These are phyloP conservation scores for Todus mexicanus DNA, from an alignment of 2,797 vertebrate species.

Conservation along the genomic window DNA sequence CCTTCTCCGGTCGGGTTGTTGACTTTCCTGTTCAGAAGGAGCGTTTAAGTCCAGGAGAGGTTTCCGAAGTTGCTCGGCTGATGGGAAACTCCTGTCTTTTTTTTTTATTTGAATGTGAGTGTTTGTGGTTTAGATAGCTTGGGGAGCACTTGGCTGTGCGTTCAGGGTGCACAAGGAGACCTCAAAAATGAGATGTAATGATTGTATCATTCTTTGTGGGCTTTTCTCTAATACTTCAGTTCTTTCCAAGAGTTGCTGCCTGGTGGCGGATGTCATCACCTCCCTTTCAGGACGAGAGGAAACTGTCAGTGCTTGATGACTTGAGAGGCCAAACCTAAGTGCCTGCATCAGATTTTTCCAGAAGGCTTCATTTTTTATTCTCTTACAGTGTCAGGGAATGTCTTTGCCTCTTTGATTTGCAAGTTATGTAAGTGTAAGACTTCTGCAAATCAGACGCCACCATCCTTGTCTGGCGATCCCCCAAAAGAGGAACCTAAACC, in stretches of 20 bases:
- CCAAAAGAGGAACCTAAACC: constrained; percentile 13
- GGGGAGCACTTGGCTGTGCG: neutral
- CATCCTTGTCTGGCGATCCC: neutral
- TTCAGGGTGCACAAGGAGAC: neutral
- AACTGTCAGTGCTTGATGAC: neutral
- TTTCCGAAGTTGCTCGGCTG: neutral
- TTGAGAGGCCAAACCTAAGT: neutral
- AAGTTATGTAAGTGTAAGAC: neutral
- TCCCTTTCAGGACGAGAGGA: neutral
- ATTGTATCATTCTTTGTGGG: neutral
- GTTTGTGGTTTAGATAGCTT: neutral
- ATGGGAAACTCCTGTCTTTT: neutral
- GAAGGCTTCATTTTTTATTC: neutral
- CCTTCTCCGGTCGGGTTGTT: neutral
- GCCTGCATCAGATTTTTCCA: neutral
- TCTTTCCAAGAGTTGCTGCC: neutral
- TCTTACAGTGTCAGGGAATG: neutral
- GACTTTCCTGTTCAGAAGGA: neutral
- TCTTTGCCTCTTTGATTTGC: neutral
- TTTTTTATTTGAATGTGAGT: neutral
- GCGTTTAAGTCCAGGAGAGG: neutral
- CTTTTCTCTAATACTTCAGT: neutral
- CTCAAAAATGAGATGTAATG: neutral
- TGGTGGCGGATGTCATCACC: neutral
- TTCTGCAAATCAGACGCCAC: neutral